These are phyloP conservation scores for Arnoldichthys spilopterus DNA, from an alignment of 2,797 vertebrate species.

Conservation along the genomic window DNA sequence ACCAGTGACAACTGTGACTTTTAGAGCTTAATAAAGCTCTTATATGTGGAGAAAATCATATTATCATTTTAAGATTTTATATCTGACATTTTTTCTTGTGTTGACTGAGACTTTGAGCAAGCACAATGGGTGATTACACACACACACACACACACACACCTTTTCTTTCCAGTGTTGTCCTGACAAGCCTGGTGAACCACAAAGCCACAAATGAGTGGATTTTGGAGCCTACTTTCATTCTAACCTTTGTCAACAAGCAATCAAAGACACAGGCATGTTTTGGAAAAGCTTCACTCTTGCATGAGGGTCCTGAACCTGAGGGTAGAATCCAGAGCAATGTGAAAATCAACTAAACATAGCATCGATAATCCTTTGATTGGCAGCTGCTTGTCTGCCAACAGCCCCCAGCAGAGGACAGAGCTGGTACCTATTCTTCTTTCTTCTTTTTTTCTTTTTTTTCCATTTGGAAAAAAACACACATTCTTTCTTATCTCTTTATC, in stretches of 20 bases:
- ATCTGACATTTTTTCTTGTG: constrained; percentile 1
- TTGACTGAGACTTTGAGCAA: not conserved
- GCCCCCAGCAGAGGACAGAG: not conserved
- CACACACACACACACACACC: not conserved
- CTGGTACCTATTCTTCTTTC: not conserved
- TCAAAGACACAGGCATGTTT: constrained; percentile 31
- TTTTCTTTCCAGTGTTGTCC: not conserved
- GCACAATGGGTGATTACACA: not conserved
- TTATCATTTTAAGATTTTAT: not conserved
- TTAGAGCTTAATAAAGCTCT: not conserved
- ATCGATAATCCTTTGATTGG: constrained; percentile 18
- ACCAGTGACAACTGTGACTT: too few relatives aligned
- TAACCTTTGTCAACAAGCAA: constrained; percentile 23
- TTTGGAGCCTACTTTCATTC: constrained; percentile 28
- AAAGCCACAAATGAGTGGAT: constrained; percentile 30
- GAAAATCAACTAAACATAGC: constrained; percentile 3
- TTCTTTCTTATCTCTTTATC: constrained; percentile 1
- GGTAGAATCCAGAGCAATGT: not conserved
- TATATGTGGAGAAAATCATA: not conserved
- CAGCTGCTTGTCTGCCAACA: constrained; percentile 15
- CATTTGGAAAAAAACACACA: not conserved
- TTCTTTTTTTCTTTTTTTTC: not conserved
- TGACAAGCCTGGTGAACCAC: constrained; percentile 20
- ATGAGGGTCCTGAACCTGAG: constrained; percentile 4
- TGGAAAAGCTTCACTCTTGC: not conserved